Conservation (phyloP, 2,797 vertebrate genomes). For the Thaleichthys pacificus region DNA sequence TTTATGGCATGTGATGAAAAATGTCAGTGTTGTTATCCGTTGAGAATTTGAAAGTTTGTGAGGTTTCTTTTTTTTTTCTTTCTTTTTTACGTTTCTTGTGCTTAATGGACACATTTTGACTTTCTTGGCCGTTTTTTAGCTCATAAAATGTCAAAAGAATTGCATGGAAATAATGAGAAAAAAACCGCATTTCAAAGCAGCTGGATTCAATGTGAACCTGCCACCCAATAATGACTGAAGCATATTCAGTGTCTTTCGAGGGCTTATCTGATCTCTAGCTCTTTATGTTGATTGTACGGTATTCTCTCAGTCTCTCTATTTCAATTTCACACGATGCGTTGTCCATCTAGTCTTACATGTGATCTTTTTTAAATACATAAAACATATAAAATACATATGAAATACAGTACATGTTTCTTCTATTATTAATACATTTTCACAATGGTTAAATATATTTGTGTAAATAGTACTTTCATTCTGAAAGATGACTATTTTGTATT, state of each 20-base stretch:
- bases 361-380: slow-evolving; percentile 65
- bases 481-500: slow-evolving; percentile 99
- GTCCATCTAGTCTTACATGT: slow-evolving; percentile 70
- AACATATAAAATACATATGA: slow-evolving; percentile 48
- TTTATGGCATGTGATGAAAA: slow-evolving; percentile 74
- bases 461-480: slow-evolving; percentile 99
- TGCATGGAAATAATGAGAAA: slow-evolving; percentile 72
- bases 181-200: slow-evolving; percentile 53
- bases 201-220: slow-evolving; percentile 60
- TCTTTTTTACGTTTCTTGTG: slow-evolving; percentile 68
- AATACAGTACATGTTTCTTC: slow-evolving; percentile 66
- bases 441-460: slow-evolving; percentile 82
- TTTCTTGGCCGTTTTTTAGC: slow-evolving; percentile 63
- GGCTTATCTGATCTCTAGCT: slow-evolving; percentile 58
- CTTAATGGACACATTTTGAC: slow-evolving; percentile 62
- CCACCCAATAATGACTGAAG: slow-evolving; percentile 53
- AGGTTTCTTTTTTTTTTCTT: slow-evolving; percentile 55
- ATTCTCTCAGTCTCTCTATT: slow-evolving; percentile 51
- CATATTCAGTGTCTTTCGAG: slow-evolving; percentile 54
- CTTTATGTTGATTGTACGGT: slow-evolving; percentile 62
- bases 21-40: slow-evolving; percentile 73
- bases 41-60: slow-evolving; percentile 69
- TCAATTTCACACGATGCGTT: slow-evolving; percentile 62
- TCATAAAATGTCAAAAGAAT: slow-evolving; percentile 71
- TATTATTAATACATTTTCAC: slow-evolving; percentile 77